Evolutionary conservation across 1,140 invertebrate species (phyloP), one percentile per base, ranked within the genome.

Genomic region (Archegozetes longisetosus): DNA sequence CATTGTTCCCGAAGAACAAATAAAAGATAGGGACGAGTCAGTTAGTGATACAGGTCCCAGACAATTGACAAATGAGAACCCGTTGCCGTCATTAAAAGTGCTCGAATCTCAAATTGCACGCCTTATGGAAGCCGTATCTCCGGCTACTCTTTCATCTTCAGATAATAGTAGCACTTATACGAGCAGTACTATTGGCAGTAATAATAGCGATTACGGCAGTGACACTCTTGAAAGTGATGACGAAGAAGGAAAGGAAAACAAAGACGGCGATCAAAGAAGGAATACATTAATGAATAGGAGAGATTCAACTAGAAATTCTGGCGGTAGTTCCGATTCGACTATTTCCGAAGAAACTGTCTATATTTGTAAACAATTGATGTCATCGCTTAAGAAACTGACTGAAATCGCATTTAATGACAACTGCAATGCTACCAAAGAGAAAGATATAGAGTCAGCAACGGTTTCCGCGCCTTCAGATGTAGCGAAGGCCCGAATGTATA

Each of bases 401-500:
- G 73, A 66, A 59, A 23, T 51, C 17, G 56, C 46, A 26, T 58
- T 47, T 3, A 46, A 57, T 28, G 60, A 57, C 28, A 25, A 17
- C 3, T 50, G 27, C 23, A 2, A 23, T 12, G 49, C 14, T 46
- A 40, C 62, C 52, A 14, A 61, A 22, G 26, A 73, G 6, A 72
- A 77, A 0, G 23, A 80, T 81, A 0, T 80, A 84, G 65, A 83
- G 80, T 1, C 87, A 87, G 6, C 6, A 0, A 85, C 87, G 0
- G 70, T 91, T n/a, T n/a, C n/a, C n/a, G n/a, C n/a, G n/a, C 84
- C 89, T 49, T 25, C 52, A 14, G 85, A 60, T 3, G 60, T 56
- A 49, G 47, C 86, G 13, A 88, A 89, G 75, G 87, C 91, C 0
- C 88, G 91, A 84, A 83, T 88, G 62, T 88, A 93, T 64, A 92